A percentile compares a stretch with the other conserved stretches of the same genome.
phyloP scores from a whole-genome alignment of 1,140 invertebrate species.

The Bombus vancouverensis region DNA sequence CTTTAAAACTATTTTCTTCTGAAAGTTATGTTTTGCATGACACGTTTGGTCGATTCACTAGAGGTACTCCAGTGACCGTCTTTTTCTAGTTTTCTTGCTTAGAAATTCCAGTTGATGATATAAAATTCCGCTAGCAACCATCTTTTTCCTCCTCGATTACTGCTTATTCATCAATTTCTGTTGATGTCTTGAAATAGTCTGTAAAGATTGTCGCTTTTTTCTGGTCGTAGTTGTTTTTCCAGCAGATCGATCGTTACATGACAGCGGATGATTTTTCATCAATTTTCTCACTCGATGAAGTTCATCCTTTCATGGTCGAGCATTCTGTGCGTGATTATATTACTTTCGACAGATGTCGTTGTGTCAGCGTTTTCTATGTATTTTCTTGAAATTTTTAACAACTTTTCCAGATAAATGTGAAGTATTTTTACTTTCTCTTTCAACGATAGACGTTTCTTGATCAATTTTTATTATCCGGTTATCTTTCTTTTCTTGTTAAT shows the following conservation, averaged over 20 bases:
- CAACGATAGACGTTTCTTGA: too few species aligned
- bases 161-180: not conserved
- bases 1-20: not conserved
- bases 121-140: not conserved
- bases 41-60: not conserved
- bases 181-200: not conserved
- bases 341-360: too few species aligned
- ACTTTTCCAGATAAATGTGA: not conserved
- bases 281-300: not conserved
- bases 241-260: too few species aligned
- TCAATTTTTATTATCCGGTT: not conserved
- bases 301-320: not conserved
- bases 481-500: not conserved
- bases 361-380: not conserved
- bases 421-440: not conserved
- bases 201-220: not conserved
- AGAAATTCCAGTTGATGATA: not conserved
- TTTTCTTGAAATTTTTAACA: not conserved
- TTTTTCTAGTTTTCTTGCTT: not conserved
- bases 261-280: not conserved
- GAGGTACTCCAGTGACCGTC: not conserved
- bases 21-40: not conserved
- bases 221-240: not conserved
- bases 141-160: not conserved
- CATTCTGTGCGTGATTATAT: not conserved